Conservation (phyloP, 2,113 vertebrate species). For the Aramus guarauna region DNA sequence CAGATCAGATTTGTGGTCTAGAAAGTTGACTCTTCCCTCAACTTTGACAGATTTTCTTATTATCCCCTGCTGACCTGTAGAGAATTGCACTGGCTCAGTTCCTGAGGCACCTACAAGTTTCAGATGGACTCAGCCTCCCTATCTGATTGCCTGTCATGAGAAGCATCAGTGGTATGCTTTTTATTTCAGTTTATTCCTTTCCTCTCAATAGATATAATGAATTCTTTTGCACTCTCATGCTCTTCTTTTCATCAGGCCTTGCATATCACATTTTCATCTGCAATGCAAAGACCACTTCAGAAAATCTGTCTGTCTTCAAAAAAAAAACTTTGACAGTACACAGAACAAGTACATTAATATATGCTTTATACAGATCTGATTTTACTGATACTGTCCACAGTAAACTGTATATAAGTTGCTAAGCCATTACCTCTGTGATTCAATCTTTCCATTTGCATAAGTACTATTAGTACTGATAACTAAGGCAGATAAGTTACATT, state of each 20-base stretch:
- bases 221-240: not conserved
- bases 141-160: conserved; percentile 25
- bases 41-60: conserved; percentile 48
- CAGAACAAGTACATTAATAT: not conserved
- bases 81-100: conserved; percentile 31
- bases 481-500: not conserved
- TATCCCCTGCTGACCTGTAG: conserved; percentile 39
- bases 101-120: conserved; percentile 34
- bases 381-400: not conserved
- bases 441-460: not conserved
- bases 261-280: not conserved
- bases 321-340: not conserved
- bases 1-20: conserved; percentile 39
- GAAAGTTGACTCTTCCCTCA: conserved; percentile 25
- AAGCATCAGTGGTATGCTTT: not conserved
- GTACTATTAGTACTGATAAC: not conserved
- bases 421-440: not conserved
- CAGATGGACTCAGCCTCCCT: conserved; percentile 29
- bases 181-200: conserved; percentile 32
- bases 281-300: not conserved
- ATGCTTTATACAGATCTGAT: not conserved
- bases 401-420: not conserved
- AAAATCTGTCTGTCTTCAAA: conserved; percentile 15
- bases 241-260: conserved; percentile 8
- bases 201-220: not conserved